A percentile compares a stretch with the other conserved stretches of the same genome.
Evolutionary conservation across 2,797 vertebrate genomes (phyloP).

Genomic region (Coranthus polyacanthus): DNA sequence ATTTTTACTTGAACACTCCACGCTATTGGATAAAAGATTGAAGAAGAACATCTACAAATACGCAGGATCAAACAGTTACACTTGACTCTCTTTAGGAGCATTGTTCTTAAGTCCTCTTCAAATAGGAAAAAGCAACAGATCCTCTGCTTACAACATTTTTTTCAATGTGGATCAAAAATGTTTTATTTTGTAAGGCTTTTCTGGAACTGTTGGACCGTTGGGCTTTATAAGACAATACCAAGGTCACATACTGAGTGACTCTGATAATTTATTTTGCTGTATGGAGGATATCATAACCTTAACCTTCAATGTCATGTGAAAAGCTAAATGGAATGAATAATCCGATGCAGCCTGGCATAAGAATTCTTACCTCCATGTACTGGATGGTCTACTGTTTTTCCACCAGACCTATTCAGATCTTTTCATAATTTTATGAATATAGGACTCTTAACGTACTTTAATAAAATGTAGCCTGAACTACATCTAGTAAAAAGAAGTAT

Average conservation of each 20-base stretch:
- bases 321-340: not conserved
- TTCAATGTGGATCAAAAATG: not conserved
- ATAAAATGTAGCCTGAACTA: too few relatives aligned
- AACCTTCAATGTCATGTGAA: not conserved
- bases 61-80: not conserved
- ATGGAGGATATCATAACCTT: not conserved
- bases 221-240: constrained; percentile 1
- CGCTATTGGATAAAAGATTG: constrained; percentile 2
- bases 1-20: constrained; percentile 14
- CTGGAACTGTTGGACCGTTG: constrained; percentile 11
- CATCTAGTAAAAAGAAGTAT: too few relatives aligned
- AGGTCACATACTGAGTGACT: not conserved
- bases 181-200: constrained; percentile 12
- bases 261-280: not conserved
- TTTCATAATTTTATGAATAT: too few relatives aligned
- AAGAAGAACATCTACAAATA: constrained; percentile 14
- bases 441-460: too few relatives aligned
- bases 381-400: too few relatives aligned
- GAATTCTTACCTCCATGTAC: too few relatives aligned
- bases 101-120: constrained; percentile 24
- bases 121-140: not conserved
- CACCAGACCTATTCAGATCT: too few relatives aligned
- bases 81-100: not conserved
- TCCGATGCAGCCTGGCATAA: not conserved
- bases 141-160: constrained; percentile 2